Evolutionary conservation across 2,797 vertebrate genomes (phyloP), one percentile per base, ranked within the genome.

Genomic region (Tapera naevia): DNA sequence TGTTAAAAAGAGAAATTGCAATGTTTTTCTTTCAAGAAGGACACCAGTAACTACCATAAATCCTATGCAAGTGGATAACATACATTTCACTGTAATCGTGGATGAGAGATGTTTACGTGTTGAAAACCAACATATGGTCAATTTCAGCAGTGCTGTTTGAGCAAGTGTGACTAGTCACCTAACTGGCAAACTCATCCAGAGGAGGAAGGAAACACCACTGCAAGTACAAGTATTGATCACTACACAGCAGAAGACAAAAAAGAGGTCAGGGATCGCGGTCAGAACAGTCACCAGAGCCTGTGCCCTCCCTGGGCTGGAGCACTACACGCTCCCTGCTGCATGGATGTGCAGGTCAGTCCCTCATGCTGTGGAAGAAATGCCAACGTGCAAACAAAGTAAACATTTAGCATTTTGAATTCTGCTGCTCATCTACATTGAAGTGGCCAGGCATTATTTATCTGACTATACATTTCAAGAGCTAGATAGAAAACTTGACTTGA

Each of bases 121-220:
- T 94, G 84, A 95, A 96, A 97, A 88, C 71, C 89, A 90, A 61
- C 95, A 94, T 76, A 91, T 78, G 92, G 87, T 73, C 50, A 57
- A 86, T 91, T 94, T 90, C 60, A 88, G 71, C 93, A 70, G 45
- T 2, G 67, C 73, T 43, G 72, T 21, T 86, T 19, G 46, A 93
- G 83, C 30, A 79, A 91, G 67, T 28, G 57, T 45, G 66, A 72
- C 70, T 80, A 72, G 80, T 37, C 88, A 80, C 27, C 83, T 54
- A 50, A 85, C 37, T 22, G 54, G 80, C 57, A 88, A 74, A 43
- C 45, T 54, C 85, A 88, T 66, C 48, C 78, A 80, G 67, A 50
- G 61, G 30, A 83, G 54, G 73, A 48, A 39, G 45, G 58, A 73
- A 78, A 21, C 46, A 22, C 62, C 24, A 11, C 3, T 50, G 45